phyloP scores from a whole-genome alignment of 2,797 vertebrate genomes.

The Coregonus suidteri region DNA sequence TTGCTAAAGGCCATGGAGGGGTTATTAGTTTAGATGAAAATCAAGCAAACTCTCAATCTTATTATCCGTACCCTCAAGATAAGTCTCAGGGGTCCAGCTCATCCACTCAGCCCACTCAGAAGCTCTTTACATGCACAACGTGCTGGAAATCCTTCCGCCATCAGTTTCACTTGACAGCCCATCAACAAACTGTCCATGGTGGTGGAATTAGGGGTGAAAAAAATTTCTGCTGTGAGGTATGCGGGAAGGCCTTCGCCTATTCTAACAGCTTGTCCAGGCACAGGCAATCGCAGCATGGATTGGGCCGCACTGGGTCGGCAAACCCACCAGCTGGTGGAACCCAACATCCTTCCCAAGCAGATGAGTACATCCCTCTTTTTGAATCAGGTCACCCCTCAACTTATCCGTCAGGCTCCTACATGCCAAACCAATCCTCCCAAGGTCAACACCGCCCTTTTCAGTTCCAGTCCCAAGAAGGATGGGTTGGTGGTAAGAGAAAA shows the following conservation, averaged over 20 bases:
- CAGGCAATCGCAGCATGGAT: conserved; percentile 84
- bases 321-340: conserved; percentile 52
- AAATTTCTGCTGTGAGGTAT: conserved; percentile 86
- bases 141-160: conserved; percentile 93
- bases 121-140: conserved; percentile 85
- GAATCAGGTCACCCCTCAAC: conserved; percentile 62
- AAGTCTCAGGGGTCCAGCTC: conserved; percentile 76
- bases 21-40: conserved; percentile 60
- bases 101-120: conserved; percentile 50
- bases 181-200: conserved; percentile 88
- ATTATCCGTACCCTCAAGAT: conserved; percentile 77
- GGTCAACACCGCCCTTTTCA: conserved; percentile 66
- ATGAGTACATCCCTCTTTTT: conserved; percentile 72
- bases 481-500: conserved; percentile 59
- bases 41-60: conserved; percentile 70
- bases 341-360: conserved; percentile 56
- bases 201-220: conserved; percentile 81
- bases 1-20: conserved; percentile 51
- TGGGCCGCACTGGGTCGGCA: conserved; percentile 67
- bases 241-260: conserved; percentile 89
- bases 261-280: conserved; percentile 91
- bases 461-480: conserved; percentile 70
- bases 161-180: conserved; percentile 85
- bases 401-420: conserved; percentile 25
- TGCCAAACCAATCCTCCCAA: conserved; percentile 50